Evolutionary conservation across 2,888 invertebrate species (phyloP), one percentile per base, ranked within the genome.

Genomic region (Eupithecia abbreviata): DNA sequence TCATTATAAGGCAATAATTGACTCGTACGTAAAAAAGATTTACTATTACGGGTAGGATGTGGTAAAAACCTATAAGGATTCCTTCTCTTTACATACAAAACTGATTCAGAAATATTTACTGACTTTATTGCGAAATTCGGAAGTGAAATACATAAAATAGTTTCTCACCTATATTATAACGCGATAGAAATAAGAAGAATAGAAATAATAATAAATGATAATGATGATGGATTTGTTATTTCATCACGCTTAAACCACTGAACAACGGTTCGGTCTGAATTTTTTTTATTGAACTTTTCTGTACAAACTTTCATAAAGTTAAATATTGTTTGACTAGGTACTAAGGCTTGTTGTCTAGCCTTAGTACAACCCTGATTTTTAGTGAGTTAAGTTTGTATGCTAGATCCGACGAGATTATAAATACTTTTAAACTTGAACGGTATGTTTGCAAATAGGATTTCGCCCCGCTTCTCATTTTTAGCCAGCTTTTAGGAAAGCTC

Each of bases 11-110:
- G 49, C 18, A 55, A 55, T 68, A 55, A 49, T 51, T 81, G 87
- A 85, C 80, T 83, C 80, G 18, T 62, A 30, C 18, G 12, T 30
- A 62, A 30, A 62, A 62, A 0, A 55, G 2, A n/a, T 55, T 55
- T 55, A n/a, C 55, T n/a, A n/a, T n/a, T n/a, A 55, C n/a, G 55
- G 15, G n/a, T 55, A n/a, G 55, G n/a, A n/a, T n/a, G 3, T 18
- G 6, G n/a, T 12, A 55, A 55, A n/a, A 55, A n/a, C n/a, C n/a
- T n/a, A n/a, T 55, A 13, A 49, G 51, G 5, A 5, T 51, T 51
- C 15, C 51, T 51, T n/a, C n/a, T n/a, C 4, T 6, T 6, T n/a
- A n/a, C 45, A 45, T 45, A n/a, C n/a, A 7, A 51, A 51, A 51
- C 4, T 5, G 15, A 5, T 51, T 15, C 5, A 51, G 5, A 1